phyloP scores from a whole-genome alignment of 2,797 vertebrate species.

The Sebastiscus tertius region DNA sequence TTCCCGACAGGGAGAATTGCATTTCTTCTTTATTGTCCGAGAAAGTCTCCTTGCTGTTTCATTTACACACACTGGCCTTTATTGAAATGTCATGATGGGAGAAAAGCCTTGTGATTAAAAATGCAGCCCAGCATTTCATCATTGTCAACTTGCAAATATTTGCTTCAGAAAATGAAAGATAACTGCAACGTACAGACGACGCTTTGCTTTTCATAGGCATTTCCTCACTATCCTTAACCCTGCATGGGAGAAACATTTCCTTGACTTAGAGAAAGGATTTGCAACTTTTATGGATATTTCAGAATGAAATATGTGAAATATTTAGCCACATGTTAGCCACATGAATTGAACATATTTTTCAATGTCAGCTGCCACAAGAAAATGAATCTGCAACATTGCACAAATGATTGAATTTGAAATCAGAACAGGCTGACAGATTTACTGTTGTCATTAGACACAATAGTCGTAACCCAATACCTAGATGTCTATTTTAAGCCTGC shows the following conservation, averaged over 20 bases:
- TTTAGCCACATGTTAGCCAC: background rate
- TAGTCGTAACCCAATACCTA: background rate
- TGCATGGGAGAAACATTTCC: background rate
- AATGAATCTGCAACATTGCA: background rate
- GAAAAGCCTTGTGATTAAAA: constrained; percentile 58
- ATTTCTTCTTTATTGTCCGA: constrained; percentile 45
- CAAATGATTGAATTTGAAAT: constrained; percentile 2
- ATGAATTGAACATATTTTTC: background rate
- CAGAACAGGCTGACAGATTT: background rate
- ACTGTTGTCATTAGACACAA: background rate
- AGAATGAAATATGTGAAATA: background rate
- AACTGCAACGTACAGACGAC: background rate
- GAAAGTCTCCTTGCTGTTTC: constrained; percentile 36
- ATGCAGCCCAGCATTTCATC: constrained; percentile 43
- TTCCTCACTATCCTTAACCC: background rate
- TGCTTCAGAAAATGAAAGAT: constrained; percentile 36
- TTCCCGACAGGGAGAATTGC: constrained; percentile 5
- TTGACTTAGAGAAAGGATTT: background rate
- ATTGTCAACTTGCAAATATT: constrained; percentile 55
- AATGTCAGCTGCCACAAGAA: background rate
- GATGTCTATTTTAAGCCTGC: constrained; percentile 1
- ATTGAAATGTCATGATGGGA: constrained; percentile 52
- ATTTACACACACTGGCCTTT: constrained; percentile 53
- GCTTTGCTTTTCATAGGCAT: background rate
- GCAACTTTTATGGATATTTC: background rate